Conservation (phyloP, 2,888 invertebrate species). For the Drosophila merina region DNA sequence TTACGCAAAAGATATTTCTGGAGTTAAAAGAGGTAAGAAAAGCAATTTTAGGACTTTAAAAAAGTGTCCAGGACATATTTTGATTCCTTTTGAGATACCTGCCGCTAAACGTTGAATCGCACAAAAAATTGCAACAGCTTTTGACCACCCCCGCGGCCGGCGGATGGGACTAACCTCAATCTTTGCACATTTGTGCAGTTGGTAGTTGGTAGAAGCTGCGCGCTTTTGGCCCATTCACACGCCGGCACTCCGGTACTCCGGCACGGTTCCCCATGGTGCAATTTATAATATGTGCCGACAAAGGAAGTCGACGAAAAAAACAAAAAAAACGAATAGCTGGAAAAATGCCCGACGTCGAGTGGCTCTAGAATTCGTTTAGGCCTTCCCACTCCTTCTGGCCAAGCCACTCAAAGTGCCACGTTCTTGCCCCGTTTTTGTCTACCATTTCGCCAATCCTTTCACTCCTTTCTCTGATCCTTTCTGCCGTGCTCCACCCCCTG, state of each 20-base stretch:
- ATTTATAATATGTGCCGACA: constrained; percentile 68
- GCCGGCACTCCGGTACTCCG: constrained; percentile 53
- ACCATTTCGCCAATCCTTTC: constrained; percentile 20
- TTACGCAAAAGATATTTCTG: constrained; percentile 84
- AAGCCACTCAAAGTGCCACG: constrained; percentile 35
- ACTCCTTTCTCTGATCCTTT: constrained; percentile 6
- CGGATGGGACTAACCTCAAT: constrained; percentile 51
- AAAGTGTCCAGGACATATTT: not conserved
- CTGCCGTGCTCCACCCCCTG: constrained; percentile 12
- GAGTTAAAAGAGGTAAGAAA: constrained; percentile 84
- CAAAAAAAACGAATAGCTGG: constrained; percentile 4
- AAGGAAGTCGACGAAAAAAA: constrained; percentile 29
- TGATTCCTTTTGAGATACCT: not conserved
- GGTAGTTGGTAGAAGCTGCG: constrained; percentile 26
- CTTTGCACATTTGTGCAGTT: constrained; percentile 52
- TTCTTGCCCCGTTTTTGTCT: constrained; percentile 14
- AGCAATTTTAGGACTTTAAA: not conserved
- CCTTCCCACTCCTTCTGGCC: constrained; percentile 24
- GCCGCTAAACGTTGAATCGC: constrained; percentile 1
- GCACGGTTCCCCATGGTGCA: constrained; percentile 65
- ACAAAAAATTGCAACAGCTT: constrained; percentile 3
- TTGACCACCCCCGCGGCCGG: constrained; percentile 1
- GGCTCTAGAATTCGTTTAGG: constrained; percentile 45
- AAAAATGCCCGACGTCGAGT: constrained; percentile 41
- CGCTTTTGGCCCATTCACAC: constrained; percentile 67